Base-by-base conservation (phyloP, 2,888 invertebrate species). In the Hirudinaria manillensis region DNA sequence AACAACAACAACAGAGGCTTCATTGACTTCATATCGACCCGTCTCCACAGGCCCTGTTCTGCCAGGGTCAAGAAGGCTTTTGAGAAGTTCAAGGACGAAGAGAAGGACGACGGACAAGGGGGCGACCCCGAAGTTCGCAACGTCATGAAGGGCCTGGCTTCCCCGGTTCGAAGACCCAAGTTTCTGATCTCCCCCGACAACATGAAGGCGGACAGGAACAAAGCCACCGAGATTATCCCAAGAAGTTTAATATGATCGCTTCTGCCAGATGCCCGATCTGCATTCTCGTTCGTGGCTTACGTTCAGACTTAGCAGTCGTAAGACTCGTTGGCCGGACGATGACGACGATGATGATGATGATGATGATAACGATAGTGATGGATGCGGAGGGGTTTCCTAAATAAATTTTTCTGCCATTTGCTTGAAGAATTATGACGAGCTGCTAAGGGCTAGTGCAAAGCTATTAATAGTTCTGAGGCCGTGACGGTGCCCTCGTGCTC, bases 81-180 rank as follows among this genome's bases (percentile, higher is more conserved):
- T 27, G 67, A 67, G 34, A 67, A 67, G 34, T 3, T 7, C 53
- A 29, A 36, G 16, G 29, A 53, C 29, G 29, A 29, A n/a, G 53
- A 51, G 55, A 51, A 27, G 13, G 55, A 24, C 53, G 32, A 55
- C 16, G 65, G 24, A 29, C 4, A 19, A 13, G 21, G 19, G 32
- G 55, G 32, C 10, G 55, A 27, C 27, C 10, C 24, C 34, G 24
- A 32, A 3, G 51, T 27, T 13, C 19, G 32, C 71, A 32, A 27
- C 55, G 7, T n/a, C 32, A n/a, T 36, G 56, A 72, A 72, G 36
- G 56, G 36, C 2, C 53, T 72, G 21, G 34, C 55, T n/a, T 72
- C 72, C 7, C 72, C 72, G 6, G 72, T 73, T 21, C 29, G 73
- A 56, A 29, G 73, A 38, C 73, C 73, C 73, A 56, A 61, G 27